phyloP scores from a whole-genome alignment of 2,888 invertebrate species.

The Drosophila paracracens region DNA sequence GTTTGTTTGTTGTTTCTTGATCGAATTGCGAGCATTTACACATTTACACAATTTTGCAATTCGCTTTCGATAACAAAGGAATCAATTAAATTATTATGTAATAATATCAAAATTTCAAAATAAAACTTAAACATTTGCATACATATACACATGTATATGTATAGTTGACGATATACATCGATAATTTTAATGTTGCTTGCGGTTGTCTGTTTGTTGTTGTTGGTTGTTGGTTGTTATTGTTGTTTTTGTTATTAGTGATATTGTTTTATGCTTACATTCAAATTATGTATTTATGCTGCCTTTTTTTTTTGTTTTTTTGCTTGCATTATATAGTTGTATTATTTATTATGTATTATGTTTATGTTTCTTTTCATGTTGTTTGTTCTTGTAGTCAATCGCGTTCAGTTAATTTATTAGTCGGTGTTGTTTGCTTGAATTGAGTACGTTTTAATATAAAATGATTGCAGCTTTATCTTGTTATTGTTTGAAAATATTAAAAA shows the following conservation, averaged over 20 bases:
- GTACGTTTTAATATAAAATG: slow-evolving; percentile 49
- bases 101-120: slow-evolving; percentile 62
- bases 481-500: slow-evolving; percentile 52
- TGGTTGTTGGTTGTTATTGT: slow-evolving; percentile 1
- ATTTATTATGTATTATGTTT: slow-evolving; percentile 13
- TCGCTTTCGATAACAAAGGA: slow-evolving; percentile 56
- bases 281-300: slow-evolving; percentile 48
- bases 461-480: slow-evolving; percentile 46
- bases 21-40: slow-evolving; percentile 34
- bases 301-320: slow-evolving; percentile 7
- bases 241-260: slow-evolving; percentile 18
- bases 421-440: slow-evolving; percentile 35
- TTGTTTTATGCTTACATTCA: slow-evolving; percentile 51
- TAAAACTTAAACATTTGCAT: slow-evolving; percentile 55
- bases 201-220: slow-evolving; percentile 14
- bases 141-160: slow-evolving; percentile 20
- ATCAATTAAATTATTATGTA: slow-evolving; percentile 58
- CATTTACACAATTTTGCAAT: slow-evolving; percentile 31
- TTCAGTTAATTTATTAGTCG: slow-evolving; percentile 45
- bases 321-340: slow-evolving; percentile 10
- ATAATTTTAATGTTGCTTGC: slow-evolving; percentile 40
- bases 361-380: slow-evolving; percentile 11
- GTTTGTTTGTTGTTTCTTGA: slow-evolving; percentile 1
- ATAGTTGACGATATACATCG: slow-evolving; percentile 16
- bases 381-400: slow-evolving; percentile 44